Base-by-base conservation (phyloP, 2,113 vertebrate species). In the Pelobates fuscus region DNA sequence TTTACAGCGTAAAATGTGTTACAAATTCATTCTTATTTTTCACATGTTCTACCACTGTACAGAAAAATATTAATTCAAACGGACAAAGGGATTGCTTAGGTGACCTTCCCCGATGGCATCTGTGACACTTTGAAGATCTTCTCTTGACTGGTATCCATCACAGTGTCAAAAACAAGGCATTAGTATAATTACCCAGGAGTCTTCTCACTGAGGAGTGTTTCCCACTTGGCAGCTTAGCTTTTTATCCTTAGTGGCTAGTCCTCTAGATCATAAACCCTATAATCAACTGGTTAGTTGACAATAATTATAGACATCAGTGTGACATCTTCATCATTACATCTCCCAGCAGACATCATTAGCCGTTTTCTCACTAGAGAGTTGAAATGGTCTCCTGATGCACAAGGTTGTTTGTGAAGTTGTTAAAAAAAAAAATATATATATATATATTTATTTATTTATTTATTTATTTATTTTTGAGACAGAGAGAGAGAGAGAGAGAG, bases 201-300 rank as follows among this genome's bases (percentile, higher is more conserved):
- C 62, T 43, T 65, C 62, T 65, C 37, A 43, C 62, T 21, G 32
- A 65, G 62, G 26, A 49, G 26, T 20, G 46, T 57, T 41, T 29
- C 72, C 49, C 52, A 24, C 26, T 44, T 76, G 73, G 67, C 57
- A 68, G 17, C 72, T 49, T 65, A 24, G 60, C 20, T 20, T 49
- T 55, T 49, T 14, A 12, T 61, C 73, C 73, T 77, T 62, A 29
- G 73, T 68, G 73, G 20, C 55, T 60, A 27, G 29, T 29, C 17
- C 72, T 59, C 64, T 54, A 25, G 21, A 76, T 68, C 64, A 61
- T 67, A 67, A 59, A 79, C 26, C 78, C 81, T 71, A 62, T 81
- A 86, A 82, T 80, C 80, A 80, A 83, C 84, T 83, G 79, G 80
- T 85, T 84, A 81, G 74, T 81, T 77, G 80, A 82, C 70, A 81